Evolutionary conservation across 2,888 invertebrate genomes (phyloP).

Genomic region (Xiphydria camelus): DNA sequence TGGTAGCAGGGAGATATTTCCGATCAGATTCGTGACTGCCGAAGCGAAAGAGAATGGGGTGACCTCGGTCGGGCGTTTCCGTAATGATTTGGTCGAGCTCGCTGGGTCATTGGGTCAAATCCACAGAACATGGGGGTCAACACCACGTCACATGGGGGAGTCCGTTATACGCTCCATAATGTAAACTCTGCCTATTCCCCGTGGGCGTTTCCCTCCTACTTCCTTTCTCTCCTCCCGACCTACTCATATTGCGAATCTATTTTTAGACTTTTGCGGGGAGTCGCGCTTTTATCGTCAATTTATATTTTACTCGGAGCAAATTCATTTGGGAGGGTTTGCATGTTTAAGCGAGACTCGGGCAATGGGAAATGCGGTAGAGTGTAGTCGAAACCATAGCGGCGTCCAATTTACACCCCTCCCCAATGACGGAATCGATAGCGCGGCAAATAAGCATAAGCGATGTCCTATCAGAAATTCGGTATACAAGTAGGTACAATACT

Average conservation of each 20-base stretch:
- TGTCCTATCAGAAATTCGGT: too few species aligned
- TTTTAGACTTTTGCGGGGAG: constrained; percentile 10
- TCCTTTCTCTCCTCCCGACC: neutral
- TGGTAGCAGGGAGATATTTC: constrained; percentile 1
- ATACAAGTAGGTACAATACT: too few species aligned
- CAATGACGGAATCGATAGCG: too few species aligned
- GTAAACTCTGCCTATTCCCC: constrained; percentile 40
- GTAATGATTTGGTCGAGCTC: constrained; percentile 42
- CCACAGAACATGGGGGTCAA: constrained; percentile 44
- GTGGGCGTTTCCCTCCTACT: neutral
- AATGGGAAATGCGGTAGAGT: too few species aligned
- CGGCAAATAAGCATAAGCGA: too few species aligned
- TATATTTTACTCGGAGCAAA: constrained; percentile 6
- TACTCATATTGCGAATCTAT: neutral
- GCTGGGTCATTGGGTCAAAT: constrained; percentile 57
- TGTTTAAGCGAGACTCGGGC: too few species aligned
- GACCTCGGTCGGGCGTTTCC: constrained; percentile 40
- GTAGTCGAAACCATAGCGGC: too few species aligned
- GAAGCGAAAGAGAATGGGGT: constrained; percentile 20
- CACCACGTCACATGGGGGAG: constrained; percentile 29
- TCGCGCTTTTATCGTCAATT: constrained; percentile 13
- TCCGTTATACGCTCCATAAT: constrained; percentile 34
- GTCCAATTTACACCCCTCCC: too few species aligned
- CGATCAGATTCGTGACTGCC: constrained; percentile 3
- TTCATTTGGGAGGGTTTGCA: too few species aligned